Evolutionary conservation across 1,140 invertebrate species (phyloP).

Genomic region (Sminthurides bifidus): DNA sequence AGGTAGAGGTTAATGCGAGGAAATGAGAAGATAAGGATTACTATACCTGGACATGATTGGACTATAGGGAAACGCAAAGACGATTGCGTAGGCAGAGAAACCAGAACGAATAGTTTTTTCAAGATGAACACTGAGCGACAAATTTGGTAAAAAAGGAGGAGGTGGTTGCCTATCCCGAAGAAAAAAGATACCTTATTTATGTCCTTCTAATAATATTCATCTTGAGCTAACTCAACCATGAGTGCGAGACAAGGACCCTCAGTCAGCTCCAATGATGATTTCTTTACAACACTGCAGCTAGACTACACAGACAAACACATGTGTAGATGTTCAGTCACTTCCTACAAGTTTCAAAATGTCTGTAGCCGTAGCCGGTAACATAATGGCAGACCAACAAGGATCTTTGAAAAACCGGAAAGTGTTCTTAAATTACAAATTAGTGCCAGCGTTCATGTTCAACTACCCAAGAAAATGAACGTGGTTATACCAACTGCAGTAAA

Average conservation of each 20-base stretch:
- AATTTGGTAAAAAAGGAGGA: conserved; percentile 14
- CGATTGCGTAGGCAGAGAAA: neutral
- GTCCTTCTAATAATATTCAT: neutral
- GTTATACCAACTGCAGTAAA: too few relatives aligned
- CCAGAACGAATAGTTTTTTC: conserved; percentile 7
- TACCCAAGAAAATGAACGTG: too few relatives aligned
- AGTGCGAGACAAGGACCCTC: too few relatives aligned
- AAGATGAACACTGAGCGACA: neutral
- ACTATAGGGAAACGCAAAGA: conserved; percentile 1
- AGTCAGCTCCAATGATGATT: too few relatives aligned
- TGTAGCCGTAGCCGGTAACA: too few relatives aligned
- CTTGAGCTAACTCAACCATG: neutral
- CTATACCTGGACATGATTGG: conserved; percentile 2
- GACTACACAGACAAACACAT: neutral
- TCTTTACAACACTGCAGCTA: neutral
- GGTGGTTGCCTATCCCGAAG: neutral
- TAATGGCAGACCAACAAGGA: too few relatives aligned
- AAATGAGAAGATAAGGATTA: neutral
- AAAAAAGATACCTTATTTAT: neutral
- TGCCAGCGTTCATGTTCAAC: too few relatives aligned
- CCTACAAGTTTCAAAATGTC: too few relatives aligned
- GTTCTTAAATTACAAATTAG: too few relatives aligned
- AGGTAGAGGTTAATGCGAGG: neutral
- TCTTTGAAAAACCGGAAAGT: too few relatives aligned
- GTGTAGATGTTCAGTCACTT: neutral